Evolutionary conservation across 2,888 invertebrate species (phyloP), one percentile per base, ranked within the genome.

Genomic region (Didymodactylos carnosus): DNA sequence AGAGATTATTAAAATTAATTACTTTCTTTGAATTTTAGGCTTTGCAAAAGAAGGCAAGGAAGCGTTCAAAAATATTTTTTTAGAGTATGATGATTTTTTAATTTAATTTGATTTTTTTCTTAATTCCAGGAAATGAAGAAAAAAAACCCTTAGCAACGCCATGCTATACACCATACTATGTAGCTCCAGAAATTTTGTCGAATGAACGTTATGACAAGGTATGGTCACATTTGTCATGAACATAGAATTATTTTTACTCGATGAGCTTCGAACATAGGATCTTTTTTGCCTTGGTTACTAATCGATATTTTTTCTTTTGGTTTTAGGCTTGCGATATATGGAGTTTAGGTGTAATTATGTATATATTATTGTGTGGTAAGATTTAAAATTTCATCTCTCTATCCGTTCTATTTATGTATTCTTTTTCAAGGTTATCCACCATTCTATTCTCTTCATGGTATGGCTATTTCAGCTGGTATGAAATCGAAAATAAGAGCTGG

Each of bases 331-430:
- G 98, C 86, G 98, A 98, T 86, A 90, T 98, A 81, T 98, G 98
- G 97, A 94, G 95, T 0, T 85, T 98, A 75, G 97, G 97, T 29
- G 97, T 98, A 39, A 95, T 98, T 76, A 97, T 95, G 93, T 98
- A 98, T 83, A 98, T 98, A 80, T 85, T 98, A 86, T 89, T 85
- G 77, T 70, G 77, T 71, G 43, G 40, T n/a, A n/a, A n/a, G n/a
- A n/a, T 98, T n/a, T n/a, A n/a, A n/a, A n/a, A n/a, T n/a, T 27
- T 43, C 43, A 14, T 16, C 14, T 43, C 43, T 14, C 43, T 43
- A 19, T n/a, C 13, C 62, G 23, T 14, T 13, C 13, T 14, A n/a
- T n/a, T n/a, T 95, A 93, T 98, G 98, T 83, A 98, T 98, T 80
- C 85, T 98, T 86, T 89, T 85, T 77, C 71, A 71, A 27, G 74